Evolutionary conservation across 2,888 invertebrate species (phyloP), one percentile per base, ranked within the genome.

Genomic region (Agonopterix alstromeriana): DNA sequence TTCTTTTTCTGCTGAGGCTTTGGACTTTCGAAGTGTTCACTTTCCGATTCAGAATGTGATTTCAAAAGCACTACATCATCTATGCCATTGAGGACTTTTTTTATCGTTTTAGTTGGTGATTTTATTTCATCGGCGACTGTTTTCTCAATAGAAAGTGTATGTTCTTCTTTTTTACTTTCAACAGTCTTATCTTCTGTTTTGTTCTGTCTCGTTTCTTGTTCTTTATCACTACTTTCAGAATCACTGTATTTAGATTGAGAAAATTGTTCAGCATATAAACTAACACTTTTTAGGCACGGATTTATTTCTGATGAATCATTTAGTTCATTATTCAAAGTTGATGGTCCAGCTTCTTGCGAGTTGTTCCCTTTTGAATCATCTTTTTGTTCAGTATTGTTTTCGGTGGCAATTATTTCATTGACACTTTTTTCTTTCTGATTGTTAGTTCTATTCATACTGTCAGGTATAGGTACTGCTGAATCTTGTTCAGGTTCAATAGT

Each of bases 221-320:
- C 48, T 42, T 50, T 42, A 35, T 67, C 67, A 53, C 27, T 27
- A 27, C 70, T 69, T 40, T 76, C 76, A 1, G 72, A 73, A 48
- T 74, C 69, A 40, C 53, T 63, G 42, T 70, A 74, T 55, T 70
- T 70, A 1, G 53, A 53, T 27, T 60, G 63, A 27, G 72, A 70
- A 42, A 77, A 76, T 50, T 76, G 70, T 56, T 81, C 79, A 17
- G 65, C 77, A 61, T 65, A 83, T 35, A 84, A 61, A 57, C 76
- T 85, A 8, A 83, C 74, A 57, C 76, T 83, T 61, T 79, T 67
- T 12, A 82, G 66, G 53, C 83, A 83, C 2, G 79, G 80, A 44
- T 84, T 85, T 11, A 48, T 35, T 9, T 48, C 48, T 3, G 46
- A 36, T 17, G 43, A 9, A 42, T 47, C 10, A 9, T 27, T 27